Evolutionary conservation across 2,888 invertebrate genomes (phyloP).

Genomic region (Dryocosmus kuriphilus): DNA sequence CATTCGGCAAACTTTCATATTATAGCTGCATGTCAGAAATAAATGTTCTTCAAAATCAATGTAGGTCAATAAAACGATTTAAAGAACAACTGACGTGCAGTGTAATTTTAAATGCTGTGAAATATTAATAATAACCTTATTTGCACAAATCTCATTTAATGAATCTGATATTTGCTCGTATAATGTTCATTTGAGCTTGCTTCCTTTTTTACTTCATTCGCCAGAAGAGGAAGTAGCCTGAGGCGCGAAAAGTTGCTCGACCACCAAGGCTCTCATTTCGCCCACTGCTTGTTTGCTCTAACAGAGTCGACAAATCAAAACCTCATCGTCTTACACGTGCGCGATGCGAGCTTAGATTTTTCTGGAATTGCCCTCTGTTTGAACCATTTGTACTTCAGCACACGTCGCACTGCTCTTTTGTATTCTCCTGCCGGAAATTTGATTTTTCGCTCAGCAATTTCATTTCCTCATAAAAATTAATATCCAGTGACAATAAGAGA

Average conservation of each 20-base stretch:
- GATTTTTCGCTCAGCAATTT: slow-evolving; percentile 35
- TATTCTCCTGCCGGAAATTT: slow-evolving; percentile 33
- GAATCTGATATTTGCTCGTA: not conserved
- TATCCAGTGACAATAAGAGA: slow-evolving; percentile 8
- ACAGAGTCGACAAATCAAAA: slow-evolving; percentile 35
- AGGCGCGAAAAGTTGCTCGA: slow-evolving; percentile 41
- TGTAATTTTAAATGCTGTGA: too few relatives aligned
- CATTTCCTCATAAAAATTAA: slow-evolving; percentile 40
- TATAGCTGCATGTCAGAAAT: too few relatives aligned
- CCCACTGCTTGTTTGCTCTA: slow-evolving; percentile 36
- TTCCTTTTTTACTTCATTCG: slow-evolving; percentile 19
- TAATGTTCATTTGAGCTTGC: slow-evolving; percentile 6
- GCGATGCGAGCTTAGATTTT: slow-evolving; percentile 29
- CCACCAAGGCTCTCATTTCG: slow-evolving; percentile 37
- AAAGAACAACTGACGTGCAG: too few relatives aligned
- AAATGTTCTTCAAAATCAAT: too few relatives aligned
- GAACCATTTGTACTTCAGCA: slow-evolving; percentile 31
- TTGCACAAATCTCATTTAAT: not conserved
- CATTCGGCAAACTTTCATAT: too few relatives aligned
- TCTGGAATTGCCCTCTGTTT: slow-evolving; percentile 29
- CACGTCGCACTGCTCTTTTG: slow-evolving; percentile 32
- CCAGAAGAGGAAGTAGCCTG: slow-evolving; percentile 29
- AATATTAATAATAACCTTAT: not conserved
- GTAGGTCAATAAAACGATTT: too few relatives aligned
- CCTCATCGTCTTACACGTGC: slow-evolving; percentile 39